Conservation (phyloP, 2,888 invertebrate species). For the Cataglyphis rosenhaueri region DNA sequence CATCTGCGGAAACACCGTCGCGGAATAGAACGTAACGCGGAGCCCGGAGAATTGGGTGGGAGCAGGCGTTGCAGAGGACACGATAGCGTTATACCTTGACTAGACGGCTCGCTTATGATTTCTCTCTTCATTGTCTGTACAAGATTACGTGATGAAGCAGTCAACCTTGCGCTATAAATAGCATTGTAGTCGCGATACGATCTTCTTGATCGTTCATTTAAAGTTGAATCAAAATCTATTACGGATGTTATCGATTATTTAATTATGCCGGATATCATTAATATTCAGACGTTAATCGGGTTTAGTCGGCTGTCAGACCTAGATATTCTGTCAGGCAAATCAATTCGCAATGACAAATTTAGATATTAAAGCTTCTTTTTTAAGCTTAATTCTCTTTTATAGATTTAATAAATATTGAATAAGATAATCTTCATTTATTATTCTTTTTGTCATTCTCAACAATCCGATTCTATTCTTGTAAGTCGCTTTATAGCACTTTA, state of each 20-base stretch:
- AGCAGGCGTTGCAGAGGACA: not conserved
- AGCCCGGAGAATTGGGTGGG: conserved; percentile 23
- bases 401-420: not conserved
- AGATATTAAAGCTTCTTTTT: not conserved
- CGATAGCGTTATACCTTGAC: conserved; percentile 63
- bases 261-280: not conserved
- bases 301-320: not conserved
- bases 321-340: not conserved
- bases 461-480: not conserved
- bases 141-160: conserved; percentile 18
- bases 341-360: not conserved
- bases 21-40: conserved; percentile 32
- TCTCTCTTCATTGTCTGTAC: conserved; percentile 39
- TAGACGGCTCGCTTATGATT: conserved; percentile 70
- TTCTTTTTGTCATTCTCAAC: not conserved
- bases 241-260: not conserved
- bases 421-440: not conserved
- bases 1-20: conserved; percentile 76
- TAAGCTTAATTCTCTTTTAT: too few relatives aligned
- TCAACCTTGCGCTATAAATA: conserved; percentile 23
- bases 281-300: conserved; percentile 16
- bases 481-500: not conserved
- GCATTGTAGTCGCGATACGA: conserved; percentile 3
- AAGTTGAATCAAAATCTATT: conserved; percentile 38
- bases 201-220: conserved; percentile 12